Percentiles rank a stretch among this genome's conserved stretches.
phyloP scores from a whole-genome alignment of 1,140 invertebrate genomes.

The Platyscapa corneri region DNA sequence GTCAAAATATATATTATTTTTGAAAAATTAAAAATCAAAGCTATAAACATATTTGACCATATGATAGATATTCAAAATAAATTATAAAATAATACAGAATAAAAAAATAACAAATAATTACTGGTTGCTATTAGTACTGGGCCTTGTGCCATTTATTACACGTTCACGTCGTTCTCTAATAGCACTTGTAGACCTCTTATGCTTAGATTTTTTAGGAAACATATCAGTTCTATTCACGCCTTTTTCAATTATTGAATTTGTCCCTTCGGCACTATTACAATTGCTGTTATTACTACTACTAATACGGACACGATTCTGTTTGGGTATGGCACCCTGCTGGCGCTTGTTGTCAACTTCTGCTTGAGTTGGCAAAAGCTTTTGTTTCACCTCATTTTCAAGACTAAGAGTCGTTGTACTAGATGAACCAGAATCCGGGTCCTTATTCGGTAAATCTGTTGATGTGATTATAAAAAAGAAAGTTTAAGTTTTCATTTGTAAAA shows the following conservation, averaged over 20 bases:
- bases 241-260: conserved; percentile 43
- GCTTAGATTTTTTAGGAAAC: conserved; percentile 6
- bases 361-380: conserved; percentile 65
- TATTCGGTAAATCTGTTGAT: conserved; percentile 66
- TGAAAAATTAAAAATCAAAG: background rate
- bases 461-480: background rate
- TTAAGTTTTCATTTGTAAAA: background rate
- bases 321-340: conserved; percentile 84
- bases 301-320: conserved; percentile 72
- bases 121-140: background rate
- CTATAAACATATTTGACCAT: too few species aligned
- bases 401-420: conserved; percentile 76
- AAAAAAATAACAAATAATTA: background rate
- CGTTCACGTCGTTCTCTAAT: conserved; percentile 24
- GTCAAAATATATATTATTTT: background rate
- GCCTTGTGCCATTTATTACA: background rate
- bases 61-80: too few species aligned
- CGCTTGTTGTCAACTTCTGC: conserved; percentile 67
- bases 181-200: conserved; percentile 24
- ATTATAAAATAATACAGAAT: background rate
- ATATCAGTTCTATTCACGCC: background rate
- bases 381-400: conserved; percentile 75
- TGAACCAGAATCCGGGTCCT: conserved; percentile 74
- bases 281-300: conserved; percentile 30
- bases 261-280: background rate